These are phyloP conservation scores for Lampris incognitus DNA, from an alignment of 2,113 vertebrate genomes.

Conservation along the genomic window DNA sequence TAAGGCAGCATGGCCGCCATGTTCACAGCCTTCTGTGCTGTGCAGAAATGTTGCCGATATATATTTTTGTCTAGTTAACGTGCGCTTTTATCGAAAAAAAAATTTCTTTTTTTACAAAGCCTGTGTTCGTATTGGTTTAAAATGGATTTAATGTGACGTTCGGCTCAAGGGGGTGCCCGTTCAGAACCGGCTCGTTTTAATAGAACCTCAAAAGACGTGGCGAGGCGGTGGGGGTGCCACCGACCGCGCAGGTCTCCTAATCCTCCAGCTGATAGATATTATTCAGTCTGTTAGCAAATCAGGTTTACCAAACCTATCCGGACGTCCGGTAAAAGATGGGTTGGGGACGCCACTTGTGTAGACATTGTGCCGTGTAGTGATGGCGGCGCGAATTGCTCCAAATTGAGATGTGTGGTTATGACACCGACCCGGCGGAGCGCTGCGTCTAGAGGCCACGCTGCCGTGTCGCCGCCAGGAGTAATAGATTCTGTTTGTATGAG, in stretches of 20 bases:
- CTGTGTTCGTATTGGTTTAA: too few relatives aligned
- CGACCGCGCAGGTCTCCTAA: constrained; percentile 54
- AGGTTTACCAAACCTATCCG: constrained; percentile 39
- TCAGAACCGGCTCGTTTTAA: constrained; percentile 31
- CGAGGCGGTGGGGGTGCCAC: constrained; percentile 43
- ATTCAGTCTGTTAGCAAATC: constrained; percentile 25
- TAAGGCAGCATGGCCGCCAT: too few relatives aligned
- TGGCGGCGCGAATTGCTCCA: constrained; percentile 41
- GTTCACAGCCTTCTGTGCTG: too few relatives aligned
- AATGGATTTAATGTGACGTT: neutral
- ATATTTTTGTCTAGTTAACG: neutral
- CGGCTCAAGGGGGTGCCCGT: constrained; percentile 9
- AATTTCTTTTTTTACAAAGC: too few relatives aligned
- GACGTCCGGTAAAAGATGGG: constrained; percentile 43
- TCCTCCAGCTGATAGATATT: constrained; percentile 43
- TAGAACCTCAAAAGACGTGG: constrained; percentile 35
- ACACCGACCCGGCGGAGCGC: constrained; percentile 38
- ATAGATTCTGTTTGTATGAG: constrained; percentile 75
- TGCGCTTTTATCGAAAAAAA: too few relatives aligned
- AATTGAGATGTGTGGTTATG: constrained; percentile 50
- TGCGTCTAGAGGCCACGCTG: constrained; percentile 50
- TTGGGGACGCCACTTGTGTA: constrained; percentile 59
- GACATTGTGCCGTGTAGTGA: constrained; percentile 27
- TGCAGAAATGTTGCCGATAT: neutral
- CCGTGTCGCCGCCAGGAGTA: constrained; percentile 67